Evolutionary conservation across 2,797 vertebrate genomes (phyloP).

Genomic region (Oreochromis mossambicus): DNA sequence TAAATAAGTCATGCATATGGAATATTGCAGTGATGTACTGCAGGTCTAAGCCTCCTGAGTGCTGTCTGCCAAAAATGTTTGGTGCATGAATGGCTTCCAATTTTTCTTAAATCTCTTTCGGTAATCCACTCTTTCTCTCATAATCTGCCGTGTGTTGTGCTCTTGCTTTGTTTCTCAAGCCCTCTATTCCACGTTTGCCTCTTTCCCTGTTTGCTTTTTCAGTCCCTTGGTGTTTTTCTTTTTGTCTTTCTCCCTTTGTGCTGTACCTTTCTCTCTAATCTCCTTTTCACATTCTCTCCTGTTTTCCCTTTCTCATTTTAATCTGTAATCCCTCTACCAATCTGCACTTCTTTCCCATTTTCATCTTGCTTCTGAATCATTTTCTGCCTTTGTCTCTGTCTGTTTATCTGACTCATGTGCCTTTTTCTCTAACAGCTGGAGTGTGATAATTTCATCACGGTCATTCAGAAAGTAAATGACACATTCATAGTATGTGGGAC

Average conservation of each 20-base stretch:
- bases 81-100: conserved; percentile 24
- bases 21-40: conserved; percentile 18
- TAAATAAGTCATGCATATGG: conserved; percentile 37
- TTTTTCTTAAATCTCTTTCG: conserved; percentile 7
- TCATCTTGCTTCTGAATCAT: neutral
- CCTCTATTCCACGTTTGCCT: conserved; percentile 14
- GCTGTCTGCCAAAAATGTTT: conserved; percentile 28
- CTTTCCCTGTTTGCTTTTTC: neutral
- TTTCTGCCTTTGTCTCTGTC: conserved; percentile 1
- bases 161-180: conserved; percentile 13
- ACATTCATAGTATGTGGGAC: conserved; percentile 79
- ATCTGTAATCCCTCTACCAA: conserved; percentile 9
- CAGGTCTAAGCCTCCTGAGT: conserved; percentile 29
- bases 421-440: conserved; percentile 62
- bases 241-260: neutral
- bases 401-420: neutral
- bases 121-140: neutral
- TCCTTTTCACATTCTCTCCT: neutral
- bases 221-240: neutral
- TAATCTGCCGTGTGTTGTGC: conserved; percentile 14
- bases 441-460: conserved; percentile 83
- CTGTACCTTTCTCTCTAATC: neutral
- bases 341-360: neutral
- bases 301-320: neutral
- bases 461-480: conserved; percentile 80